Percentiles rank a stretch among this genome's conserved stretches.
Conservation (phyloP, 1,140 invertebrate genomes). For the Formica exsecta region DNA sequence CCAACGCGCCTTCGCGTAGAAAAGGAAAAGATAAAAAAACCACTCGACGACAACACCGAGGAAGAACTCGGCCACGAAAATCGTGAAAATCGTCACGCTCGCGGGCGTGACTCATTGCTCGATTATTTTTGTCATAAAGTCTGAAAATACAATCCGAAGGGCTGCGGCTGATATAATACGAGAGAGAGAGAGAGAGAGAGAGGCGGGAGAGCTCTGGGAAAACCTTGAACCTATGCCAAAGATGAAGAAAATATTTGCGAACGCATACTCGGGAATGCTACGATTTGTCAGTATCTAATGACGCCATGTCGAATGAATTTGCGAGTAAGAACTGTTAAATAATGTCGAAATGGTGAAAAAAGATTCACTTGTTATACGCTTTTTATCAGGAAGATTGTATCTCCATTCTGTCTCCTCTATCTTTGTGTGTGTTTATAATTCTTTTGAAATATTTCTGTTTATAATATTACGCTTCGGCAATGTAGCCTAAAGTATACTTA, state of each 20-base stretch:
- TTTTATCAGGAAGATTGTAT: not conserved
- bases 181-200: slow-evolving; percentile 50
- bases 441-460: not conserved
- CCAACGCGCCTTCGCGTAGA: not conserved
- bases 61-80: not conserved
- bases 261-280: slow-evolving; percentile 77
- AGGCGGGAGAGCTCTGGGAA: slow-evolving; percentile 60
- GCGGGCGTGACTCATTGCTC: slow-evolving; percentile 79
- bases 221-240: slow-evolving; percentile 84
- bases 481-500: not conserved
- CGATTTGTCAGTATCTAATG: slow-evolving; percentile 73
- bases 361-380: not conserved
- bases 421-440: no score
- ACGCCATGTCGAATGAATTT: slow-evolving; percentile 33
- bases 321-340: not conserved
- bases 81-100: slow-evolving; percentile 43
- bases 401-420: not conserved
- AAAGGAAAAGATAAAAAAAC: slow-evolving; percentile 1
- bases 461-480: not conserved
- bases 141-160: slow-evolving; percentile 84
- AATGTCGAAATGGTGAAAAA: not conserved
- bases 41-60: not conserved
- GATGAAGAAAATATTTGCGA: slow-evolving; percentile 83
- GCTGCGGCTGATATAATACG: slow-evolving; percentile 67
- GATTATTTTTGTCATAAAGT: slow-evolving; percentile 85